Evolutionary conservation across 2,113 vertebrate genomes (phyloP).

Genomic region (Boulengeromyrus knoepffleri): DNA sequence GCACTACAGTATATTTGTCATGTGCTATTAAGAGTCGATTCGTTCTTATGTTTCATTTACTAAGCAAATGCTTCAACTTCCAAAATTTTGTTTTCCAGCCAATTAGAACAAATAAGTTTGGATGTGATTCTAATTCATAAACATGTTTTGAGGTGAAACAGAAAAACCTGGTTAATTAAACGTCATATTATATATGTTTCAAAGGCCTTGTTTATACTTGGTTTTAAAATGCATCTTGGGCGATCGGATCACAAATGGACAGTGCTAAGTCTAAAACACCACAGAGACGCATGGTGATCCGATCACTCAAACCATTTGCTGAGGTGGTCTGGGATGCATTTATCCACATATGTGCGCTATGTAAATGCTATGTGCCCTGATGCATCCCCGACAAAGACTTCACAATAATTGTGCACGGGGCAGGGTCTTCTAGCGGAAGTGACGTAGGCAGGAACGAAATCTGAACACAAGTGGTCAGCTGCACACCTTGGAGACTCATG

Average conservation of each 20-base stretch:
- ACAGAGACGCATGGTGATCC: neutral
- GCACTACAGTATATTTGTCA: neutral
- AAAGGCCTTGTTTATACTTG: neutral
- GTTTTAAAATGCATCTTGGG: neutral
- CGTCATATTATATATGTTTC: neutral
- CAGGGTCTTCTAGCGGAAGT: neutral
- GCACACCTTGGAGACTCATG: neutral
- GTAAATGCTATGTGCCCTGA: neutral
- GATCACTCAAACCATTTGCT: neutral
- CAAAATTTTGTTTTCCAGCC: neutral
- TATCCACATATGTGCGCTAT: neutral
- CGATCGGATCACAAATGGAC: neutral
- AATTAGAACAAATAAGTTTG: neutral
- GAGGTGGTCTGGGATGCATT: neutral
- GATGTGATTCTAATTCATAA: neutral
- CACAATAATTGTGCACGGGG: neutral
- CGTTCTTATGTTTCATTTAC: neutral
- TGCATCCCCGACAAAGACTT: neutral
- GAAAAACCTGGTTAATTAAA: conserved; percentile 3
- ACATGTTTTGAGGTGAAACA: conserved; percentile 12
- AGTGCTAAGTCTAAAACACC: neutral
- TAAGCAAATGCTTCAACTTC: neutral
- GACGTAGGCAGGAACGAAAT: neutral
- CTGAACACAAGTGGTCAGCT: neutral
- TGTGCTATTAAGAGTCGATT: neutral